Evolutionary conservation across 2,113 vertebrate genomes (phyloP), one percentile per base, ranked within the genome.

Genomic region (Poeciliopsis prolifica): DNA sequence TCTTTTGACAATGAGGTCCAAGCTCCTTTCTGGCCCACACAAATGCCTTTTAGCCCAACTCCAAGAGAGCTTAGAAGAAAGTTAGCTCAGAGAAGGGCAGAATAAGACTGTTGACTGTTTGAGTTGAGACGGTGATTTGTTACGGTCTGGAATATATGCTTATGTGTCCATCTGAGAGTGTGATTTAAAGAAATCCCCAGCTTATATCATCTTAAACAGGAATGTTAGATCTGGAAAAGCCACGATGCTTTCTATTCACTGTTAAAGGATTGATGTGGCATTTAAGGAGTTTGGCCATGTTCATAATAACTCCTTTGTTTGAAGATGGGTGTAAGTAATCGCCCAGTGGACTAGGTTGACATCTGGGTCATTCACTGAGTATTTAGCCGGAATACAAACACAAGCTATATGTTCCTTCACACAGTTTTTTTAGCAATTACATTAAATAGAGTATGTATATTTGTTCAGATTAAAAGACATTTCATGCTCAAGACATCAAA

Each of bases 131-230:
- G 65, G 70, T 67, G 76, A 90, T 92, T 92, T 75, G 84, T 70
- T 79, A 68, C 75, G 6, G 90, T 89, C 88, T 90, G 76, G 82
- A 83, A 79, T 83, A 71, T 83, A 90, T 90, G 89, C 84, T 78
- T 82, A 85, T 82, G 82, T 69, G 63, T 87, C 68, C 70, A 72
- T 74, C 30, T 3, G 67, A 66, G 61, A 77, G n/a, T 17, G 42
- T 48, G n/a, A 68, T 70, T 72, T 12, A 19, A 37, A 75, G 67
- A 72, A 75, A 72, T 13, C 63, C 24, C 54, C 69, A 24, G 24
- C 40, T 63, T n/a, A 29, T n/a, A 58, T 58, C 51, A 58, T 58
- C 51, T 33, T 26, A 74, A 58, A 22, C 22, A 48, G 17, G 22
- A 9, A 60, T 30, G 42, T 54, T 14, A 30, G 75, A 72, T 74